These are phyloP conservation scores for Cydia pomonella DNA, from an alignment of 1,140 invertebrate genomes.

Conservation along the genomic window DNA sequence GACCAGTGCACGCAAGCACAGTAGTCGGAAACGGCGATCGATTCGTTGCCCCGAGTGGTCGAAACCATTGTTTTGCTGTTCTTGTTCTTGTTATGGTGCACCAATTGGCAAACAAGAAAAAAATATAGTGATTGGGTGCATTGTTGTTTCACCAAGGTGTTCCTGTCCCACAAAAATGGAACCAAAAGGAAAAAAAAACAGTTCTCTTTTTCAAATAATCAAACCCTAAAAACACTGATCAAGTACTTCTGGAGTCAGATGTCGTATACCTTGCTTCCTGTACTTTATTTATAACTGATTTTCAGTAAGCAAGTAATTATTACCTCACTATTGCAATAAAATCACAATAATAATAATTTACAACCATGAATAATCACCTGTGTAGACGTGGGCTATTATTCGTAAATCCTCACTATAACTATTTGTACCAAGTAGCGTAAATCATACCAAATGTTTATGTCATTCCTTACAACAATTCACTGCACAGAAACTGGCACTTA, in stretches of 20 bases:
- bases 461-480: not conserved
- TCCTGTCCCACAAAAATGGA: no score
- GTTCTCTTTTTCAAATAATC: not conserved
- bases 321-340: not conserved
- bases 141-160: not conserved
- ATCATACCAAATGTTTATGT: conserved; percentile 1
- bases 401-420: not conserved
- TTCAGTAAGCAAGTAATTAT: not conserved
- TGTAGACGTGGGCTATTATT: not conserved
- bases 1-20: not conserved
- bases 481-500: not conserved
- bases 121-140: not conserved
- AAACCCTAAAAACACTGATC: no score
- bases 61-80: conserved; percentile 21
- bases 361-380: conserved; percentile 15
- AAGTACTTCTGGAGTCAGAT: no score
- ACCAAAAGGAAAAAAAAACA: no score
- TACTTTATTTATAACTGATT: no score
- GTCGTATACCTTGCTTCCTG: no score
- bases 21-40: conserved; percentile 22
- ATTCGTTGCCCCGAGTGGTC: conserved; percentile 5
- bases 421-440: not conserved
- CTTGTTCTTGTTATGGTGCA: conserved; percentile 6
- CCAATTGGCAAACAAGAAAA: not conserved
- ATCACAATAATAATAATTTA: not conserved